These are phyloP conservation scores for Drosophila kokeensis DNA, from an alignment of 2,888 invertebrate genomes.

Conservation along the genomic window DNA sequence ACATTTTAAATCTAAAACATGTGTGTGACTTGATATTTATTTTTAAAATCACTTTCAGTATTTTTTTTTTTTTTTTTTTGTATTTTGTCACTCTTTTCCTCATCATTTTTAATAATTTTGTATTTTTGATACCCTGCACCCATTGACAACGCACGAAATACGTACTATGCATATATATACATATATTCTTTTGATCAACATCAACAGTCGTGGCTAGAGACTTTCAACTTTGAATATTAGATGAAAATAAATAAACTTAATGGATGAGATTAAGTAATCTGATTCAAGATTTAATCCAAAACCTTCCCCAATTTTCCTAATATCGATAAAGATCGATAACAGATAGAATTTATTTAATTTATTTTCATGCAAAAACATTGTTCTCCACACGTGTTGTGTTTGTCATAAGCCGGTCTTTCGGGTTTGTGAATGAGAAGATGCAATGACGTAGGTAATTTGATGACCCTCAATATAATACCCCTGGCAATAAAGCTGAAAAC, in stretches of 20 bases:
- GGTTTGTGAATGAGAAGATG: not conserved
- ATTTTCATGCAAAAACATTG: too few species aligned
- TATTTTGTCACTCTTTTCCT: constrained; percentile 12
- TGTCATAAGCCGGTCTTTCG: not conserved
- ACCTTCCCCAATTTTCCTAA: too few species aligned
- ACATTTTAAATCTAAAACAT: constrained; percentile 75
- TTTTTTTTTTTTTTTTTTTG: not conserved
- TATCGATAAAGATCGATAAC: not conserved
- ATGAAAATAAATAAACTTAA: not conserved
- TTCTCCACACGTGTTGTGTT: too few species aligned
- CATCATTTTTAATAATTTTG: constrained; percentile 3
- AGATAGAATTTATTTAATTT: not conserved
- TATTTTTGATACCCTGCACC: not conserved
- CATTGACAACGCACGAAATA: not conserved
- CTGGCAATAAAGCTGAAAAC: not conserved
- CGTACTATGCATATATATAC: not conserved
- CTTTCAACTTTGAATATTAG: not conserved
- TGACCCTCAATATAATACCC: not conserved
- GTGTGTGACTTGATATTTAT: constrained; percentile 77
- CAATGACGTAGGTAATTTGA: not conserved
- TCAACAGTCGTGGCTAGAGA: not conserved
- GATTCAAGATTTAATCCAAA: too few species aligned
- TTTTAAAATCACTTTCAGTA: constrained; percentile 61
- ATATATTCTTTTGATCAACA: not conserved
- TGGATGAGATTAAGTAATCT: not conserved